These are phyloP conservation scores for Drosophila cognata DNA, from an alignment of 2,888 invertebrate genomes.

Conservation along the genomic window DNA sequence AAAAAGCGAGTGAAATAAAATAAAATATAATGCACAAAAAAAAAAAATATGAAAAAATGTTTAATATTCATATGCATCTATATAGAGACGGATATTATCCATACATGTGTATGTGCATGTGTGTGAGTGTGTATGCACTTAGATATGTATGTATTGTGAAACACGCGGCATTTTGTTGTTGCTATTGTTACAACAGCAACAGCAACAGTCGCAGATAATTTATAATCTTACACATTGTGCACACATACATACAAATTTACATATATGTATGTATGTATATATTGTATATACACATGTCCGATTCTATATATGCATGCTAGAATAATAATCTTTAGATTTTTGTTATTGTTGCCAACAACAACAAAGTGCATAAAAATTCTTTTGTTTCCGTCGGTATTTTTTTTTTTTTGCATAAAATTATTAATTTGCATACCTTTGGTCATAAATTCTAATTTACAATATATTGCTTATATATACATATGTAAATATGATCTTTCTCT, in stretches of 20 bases:
- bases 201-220: conserved; percentile 71
- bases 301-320: conserved; percentile 2
- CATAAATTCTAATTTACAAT: conserved; percentile 21
- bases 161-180: conserved; percentile 50
- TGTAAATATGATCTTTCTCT: conserved; percentile 4
- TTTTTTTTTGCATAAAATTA: not conserved
- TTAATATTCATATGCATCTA: conserved; percentile 32
- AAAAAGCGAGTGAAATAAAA: conserved; percentile 57
- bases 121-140: not conserved
- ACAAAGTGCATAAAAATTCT: conserved; percentile 27
- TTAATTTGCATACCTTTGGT: conserved; percentile 2
- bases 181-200: conserved; percentile 62
- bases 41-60: conserved; percentile 11
- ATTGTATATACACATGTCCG: not conserved
- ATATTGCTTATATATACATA: conserved; percentile 1
- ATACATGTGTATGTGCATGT: not conserved
- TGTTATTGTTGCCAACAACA: conserved; percentile 5
- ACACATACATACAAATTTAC: conserved; percentile 7
- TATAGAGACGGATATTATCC: conserved; percentile 10
- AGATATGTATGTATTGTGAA: conserved; percentile 55
- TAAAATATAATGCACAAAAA: conserved; percentile 44
- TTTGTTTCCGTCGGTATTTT: conserved; percentile 10
- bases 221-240: conserved; percentile 64
- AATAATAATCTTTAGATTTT: conserved; percentile 26
- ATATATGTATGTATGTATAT: not conserved